Evolutionary conservation across 2,888 invertebrate species (phyloP).

Genomic region (Drosophila nr. perissopoda): DNA sequence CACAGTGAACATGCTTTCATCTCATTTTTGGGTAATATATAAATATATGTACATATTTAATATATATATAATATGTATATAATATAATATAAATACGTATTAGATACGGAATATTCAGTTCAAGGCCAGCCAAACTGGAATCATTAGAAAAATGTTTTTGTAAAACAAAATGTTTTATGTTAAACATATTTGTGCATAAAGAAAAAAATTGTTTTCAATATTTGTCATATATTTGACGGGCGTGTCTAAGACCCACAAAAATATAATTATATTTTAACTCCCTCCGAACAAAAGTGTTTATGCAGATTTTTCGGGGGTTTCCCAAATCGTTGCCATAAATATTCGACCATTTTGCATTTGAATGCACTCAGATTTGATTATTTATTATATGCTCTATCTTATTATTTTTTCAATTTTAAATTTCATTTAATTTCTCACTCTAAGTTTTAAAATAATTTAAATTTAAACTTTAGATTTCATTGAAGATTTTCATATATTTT

Average conservation of each 20-base stretch:
- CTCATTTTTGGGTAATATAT: neutral
- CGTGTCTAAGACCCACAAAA: neutral
- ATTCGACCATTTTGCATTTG: neutral
- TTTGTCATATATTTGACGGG: neutral
- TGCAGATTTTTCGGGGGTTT: neutral
- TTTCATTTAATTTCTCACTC: neutral
- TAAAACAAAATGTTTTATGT: neutral
- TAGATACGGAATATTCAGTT: neutral
- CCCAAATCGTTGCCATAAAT: neutral
- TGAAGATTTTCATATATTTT: too few relatives aligned
- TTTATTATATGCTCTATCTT: accelerated
- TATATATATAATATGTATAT: neutral
- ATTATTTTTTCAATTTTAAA: neutral
- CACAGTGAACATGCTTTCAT: neutral
- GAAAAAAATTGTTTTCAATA: neutral
- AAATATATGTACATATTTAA: neutral
- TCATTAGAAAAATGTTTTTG: neutral
- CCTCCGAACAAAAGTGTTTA: neutral
- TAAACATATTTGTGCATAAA: neutral
- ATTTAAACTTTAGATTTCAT: neutral
- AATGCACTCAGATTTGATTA: neutral
- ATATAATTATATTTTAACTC: neutral
- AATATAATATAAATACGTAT: too few relatives aligned
- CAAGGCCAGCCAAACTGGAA: neutral
- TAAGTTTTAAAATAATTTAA: neutral